Percentiles rank a stretch among this genome's conserved stretches.
These are phyloP conservation scores for Meteorus cinctellus DNA, from an alignment of 2,888 invertebrate species.

Conservation along the genomic window DNA sequence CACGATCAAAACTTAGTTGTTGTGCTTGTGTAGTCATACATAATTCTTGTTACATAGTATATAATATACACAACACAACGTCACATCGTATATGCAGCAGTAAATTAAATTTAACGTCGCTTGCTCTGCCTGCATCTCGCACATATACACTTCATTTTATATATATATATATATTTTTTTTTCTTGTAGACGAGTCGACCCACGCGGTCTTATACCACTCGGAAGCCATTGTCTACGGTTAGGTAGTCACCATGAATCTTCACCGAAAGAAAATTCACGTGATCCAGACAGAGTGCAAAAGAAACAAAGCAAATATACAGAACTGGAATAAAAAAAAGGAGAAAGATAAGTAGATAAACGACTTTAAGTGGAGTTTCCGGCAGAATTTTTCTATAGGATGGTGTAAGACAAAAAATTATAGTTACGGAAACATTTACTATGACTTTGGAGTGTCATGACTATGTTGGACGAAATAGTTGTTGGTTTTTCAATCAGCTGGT, in stretches of 20 bases:
- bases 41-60: conserved; percentile 6
- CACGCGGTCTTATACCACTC: conserved; percentile 39
- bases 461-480: too few relatives aligned
- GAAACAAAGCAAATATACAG: neutral
- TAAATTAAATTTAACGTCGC: conserved; percentile 48
- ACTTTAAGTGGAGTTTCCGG: neutral
- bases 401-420: too few relatives aligned
- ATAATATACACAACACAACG: conserved; percentile 2
- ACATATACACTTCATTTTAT: conserved; percentile 8
- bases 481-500: too few relatives aligned
- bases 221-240: conserved; percentile 41
- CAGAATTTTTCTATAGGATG: too few relatives aligned
- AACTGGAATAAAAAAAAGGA: neutral
- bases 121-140: conserved; percentile 20
- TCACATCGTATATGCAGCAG: conserved; percentile 28
- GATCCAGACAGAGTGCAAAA: conserved; percentile 6
- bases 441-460: too few relatives aligned
- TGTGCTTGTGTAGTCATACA: neutral
- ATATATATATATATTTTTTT: too few relatives aligned
- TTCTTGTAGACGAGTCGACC: conserved; percentile 40
- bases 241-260: conserved; percentile 40
- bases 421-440: too few relatives aligned
- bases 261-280: conserved; percentile 30
- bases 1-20: neutral
- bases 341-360: neutral